Evolutionary conservation across 2,888 invertebrate species (phyloP).

Genomic region (Salticus scenicus): DNA sequence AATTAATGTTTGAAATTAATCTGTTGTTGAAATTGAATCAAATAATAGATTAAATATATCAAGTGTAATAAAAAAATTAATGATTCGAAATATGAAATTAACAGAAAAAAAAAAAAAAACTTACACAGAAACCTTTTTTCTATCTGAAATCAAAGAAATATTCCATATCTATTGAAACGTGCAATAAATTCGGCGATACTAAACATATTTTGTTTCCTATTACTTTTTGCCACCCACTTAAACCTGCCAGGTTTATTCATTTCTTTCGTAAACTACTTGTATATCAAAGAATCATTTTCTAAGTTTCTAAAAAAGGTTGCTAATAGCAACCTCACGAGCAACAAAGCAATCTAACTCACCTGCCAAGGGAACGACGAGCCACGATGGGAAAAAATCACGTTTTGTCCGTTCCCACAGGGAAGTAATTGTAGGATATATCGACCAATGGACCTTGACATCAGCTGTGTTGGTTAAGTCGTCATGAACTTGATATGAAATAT

Average conservation of each 20-base stretch:
- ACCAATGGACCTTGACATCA: conserved; percentile 62
- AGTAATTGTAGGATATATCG: conserved; percentile 58
- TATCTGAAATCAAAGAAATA: too few species aligned
- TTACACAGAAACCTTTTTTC: too few species aligned
- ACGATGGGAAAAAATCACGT: conserved; percentile 52
- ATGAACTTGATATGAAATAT: conserved; percentile 19
- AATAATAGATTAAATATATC: too few species aligned
- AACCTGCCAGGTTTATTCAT: not conserved
- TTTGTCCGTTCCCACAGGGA: conserved; percentile 37
- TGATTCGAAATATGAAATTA: too few species aligned
- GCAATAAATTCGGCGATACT: too few species aligned
- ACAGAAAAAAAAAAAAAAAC: too few species aligned
- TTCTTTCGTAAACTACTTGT: not conserved
- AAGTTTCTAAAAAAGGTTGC: conserved; percentile 38
- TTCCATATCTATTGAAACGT: too few species aligned
- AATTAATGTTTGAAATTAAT: too few species aligned
- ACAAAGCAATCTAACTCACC: conserved; percentile 62
- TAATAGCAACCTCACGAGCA: conserved; percentile 66
- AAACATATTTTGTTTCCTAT: too few species aligned
- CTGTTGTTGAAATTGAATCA: too few species aligned
- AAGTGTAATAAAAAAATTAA: too few species aligned
- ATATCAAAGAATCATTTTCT: not conserved
- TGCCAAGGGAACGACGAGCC: conserved; percentile 44
- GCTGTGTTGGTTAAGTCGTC: conserved; percentile 36
- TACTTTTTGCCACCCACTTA: not conserved